Evolutionary conservation across 2,888 invertebrate species (phyloP).

Genomic region (Lymantria dispar): DNA sequence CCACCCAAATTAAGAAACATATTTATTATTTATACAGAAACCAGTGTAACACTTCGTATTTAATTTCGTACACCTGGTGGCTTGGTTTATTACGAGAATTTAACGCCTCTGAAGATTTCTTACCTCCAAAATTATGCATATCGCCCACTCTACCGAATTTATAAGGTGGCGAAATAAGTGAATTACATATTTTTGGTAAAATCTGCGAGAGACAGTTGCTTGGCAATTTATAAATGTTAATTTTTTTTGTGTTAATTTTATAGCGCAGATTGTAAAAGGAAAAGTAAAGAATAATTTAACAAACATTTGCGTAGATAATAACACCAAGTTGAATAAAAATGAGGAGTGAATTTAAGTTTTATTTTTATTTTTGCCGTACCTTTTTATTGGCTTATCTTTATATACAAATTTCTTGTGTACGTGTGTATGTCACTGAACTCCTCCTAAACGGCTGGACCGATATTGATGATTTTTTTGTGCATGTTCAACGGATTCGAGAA

Average conservation of each 20-base stretch:
- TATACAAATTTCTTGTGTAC: too few species aligned
- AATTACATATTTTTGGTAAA: slow-evolving; percentile 17
- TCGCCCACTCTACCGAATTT: slow-evolving; percentile 19
- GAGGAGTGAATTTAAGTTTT: background rate
- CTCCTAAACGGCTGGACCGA: too few species aligned
- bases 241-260: background rate
- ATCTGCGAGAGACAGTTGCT: slow-evolving; percentile 14
- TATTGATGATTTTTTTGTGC: too few species aligned
- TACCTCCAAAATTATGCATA: slow-evolving; percentile 37
- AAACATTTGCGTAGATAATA: background rate
- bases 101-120: slow-evolving; percentile 44
- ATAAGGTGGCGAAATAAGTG: slow-evolving; percentile 15
- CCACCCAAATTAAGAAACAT: slow-evolving; percentile 47
- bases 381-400: too few species aligned
- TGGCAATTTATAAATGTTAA: slow-evolving; percentile 9
- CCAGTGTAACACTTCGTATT: slow-evolving; percentile 49
- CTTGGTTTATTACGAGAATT: slow-evolving; percentile 65
- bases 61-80: slow-evolving; percentile 68
- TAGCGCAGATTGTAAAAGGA: background rate
- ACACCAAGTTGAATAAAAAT: background rate
- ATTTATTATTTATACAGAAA: slow-evolving; percentile 62
- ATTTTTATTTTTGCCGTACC: too few species aligned
- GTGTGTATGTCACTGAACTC: too few species aligned
- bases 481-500: too few species aligned
- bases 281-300: background rate